Evolutionary conservation across 2,888 invertebrate genomes (phyloP).

Genomic region (Cerceris ruficornis): DNA sequence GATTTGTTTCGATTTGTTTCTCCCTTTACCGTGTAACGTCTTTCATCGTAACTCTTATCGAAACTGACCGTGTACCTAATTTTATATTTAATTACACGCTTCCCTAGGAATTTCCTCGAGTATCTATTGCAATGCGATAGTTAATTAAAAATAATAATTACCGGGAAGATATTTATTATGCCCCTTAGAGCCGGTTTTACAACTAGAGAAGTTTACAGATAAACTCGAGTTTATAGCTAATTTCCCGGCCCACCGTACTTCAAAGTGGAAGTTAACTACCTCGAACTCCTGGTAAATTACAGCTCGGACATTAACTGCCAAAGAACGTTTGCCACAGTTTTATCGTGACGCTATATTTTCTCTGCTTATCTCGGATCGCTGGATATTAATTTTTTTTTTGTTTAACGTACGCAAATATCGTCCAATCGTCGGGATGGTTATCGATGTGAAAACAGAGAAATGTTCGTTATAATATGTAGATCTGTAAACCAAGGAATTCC

Average conservation of each 20-base stretch:
- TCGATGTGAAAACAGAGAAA: neutral
- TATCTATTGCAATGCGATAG: conserved; percentile 23
- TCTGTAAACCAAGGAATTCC: no score
- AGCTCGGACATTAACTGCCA: conserved; percentile 53
- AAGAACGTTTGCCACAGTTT: conserved; percentile 55
- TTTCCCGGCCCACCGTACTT: conserved; percentile 60
- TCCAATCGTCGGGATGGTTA: neutral
- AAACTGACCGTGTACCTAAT: conserved; percentile 10
- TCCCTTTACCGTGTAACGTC: neutral
- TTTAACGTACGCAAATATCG: neutral
- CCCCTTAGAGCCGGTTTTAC: conserved; percentile 51
- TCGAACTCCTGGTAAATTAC: conserved; percentile 63
- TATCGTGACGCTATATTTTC: conserved; percentile 48
- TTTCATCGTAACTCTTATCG: conserved; percentile 2
- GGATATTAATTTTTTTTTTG: conserved; percentile 43
- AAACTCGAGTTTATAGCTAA: conserved; percentile 60
- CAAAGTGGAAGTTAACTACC: conserved; percentile 65
- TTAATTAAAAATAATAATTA: conserved; percentile 64
- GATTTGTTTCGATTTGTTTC: no score
- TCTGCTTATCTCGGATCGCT: conserved; percentile 39
- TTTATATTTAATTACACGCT: conserved; percentile 40
- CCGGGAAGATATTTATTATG: conserved; percentile 56
- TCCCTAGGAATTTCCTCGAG: conserved; percentile 2
- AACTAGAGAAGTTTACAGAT: conserved; percentile 57
- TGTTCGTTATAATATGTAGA: neutral